A percentile compares a stretch with the other conserved stretches of the same genome.
phyloP scores from a whole-genome alignment of 2,888 invertebrate species.

The Melanophora roralis region DNA sequence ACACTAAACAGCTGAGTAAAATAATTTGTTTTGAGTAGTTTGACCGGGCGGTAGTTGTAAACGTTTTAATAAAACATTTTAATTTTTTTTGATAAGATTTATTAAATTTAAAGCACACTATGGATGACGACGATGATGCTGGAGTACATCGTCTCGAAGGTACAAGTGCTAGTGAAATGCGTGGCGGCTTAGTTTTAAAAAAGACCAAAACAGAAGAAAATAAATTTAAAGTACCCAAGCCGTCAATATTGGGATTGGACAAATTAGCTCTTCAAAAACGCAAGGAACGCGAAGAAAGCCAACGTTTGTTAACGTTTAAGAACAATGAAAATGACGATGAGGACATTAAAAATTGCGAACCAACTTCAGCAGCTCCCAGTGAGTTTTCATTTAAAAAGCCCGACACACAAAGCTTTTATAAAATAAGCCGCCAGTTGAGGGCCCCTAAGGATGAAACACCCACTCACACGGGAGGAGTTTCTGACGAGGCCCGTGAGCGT shows the following conservation, averaged over 20 bases:
- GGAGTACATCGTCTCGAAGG: conserved; percentile 85
- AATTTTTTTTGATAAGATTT: not conserved
- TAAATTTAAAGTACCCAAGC: conserved; percentile 85
- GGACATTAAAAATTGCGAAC: conserved; percentile 54
- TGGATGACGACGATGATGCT: conserved; percentile 66
- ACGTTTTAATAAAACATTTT: conserved; percentile 28
- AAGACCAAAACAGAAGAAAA: conserved; percentile 78
- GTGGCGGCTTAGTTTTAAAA: conserved; percentile 85
- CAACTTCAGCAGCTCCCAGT: conserved; percentile 61
- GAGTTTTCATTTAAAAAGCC: conserved; percentile 76
- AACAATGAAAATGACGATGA: conserved; percentile 78
- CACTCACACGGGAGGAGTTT: conserved; percentile 94
- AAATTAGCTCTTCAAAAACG: conserved; percentile 88
- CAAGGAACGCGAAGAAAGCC: conserved; percentile 80
- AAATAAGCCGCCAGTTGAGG: conserved; percentile 83
- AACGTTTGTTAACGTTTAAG: conserved; percentile 83
- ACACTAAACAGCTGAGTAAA: conserved; percentile 14
- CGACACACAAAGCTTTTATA: conserved; percentile 73
- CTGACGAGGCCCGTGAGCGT: conserved; percentile 82
- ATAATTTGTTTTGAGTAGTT: conserved; percentile 25
- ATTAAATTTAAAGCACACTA: not conserved
- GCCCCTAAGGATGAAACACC: conserved; percentile 92
- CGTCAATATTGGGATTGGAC: conserved; percentile 89
- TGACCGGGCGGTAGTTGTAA: conserved; percentile 37
- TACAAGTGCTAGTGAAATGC: conserved; percentile 79